A percentile compares a stretch with the other conserved stretches of the same genome.
Conservation (phyloP, 1,140 invertebrate genomes). For the Meloidogyne hapla region DNA sequence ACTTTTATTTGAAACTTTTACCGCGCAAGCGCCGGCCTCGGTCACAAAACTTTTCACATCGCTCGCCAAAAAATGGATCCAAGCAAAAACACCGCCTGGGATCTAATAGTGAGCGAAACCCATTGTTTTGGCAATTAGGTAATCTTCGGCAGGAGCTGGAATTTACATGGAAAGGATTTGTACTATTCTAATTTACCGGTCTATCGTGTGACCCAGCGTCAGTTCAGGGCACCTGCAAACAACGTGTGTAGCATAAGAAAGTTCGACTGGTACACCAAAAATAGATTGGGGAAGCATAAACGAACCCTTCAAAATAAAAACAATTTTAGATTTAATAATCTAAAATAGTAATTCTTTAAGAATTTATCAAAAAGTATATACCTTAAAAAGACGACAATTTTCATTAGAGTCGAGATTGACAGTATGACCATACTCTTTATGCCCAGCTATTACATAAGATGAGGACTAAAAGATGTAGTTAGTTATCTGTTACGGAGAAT, state of each 20-base stretch:
- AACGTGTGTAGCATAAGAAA: constrained; percentile 35
- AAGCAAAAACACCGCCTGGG: constrained; percentile 51
- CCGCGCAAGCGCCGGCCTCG: constrained; percentile 53
- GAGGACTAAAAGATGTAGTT: background rate
- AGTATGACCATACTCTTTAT: background rate
- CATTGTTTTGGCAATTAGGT: constrained; percentile 57
- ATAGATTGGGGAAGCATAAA: constrained; percentile 35
- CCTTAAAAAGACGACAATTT: background rate
- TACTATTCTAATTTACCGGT: constrained; percentile 44
- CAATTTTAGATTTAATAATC: background rate
- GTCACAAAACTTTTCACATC: constrained; percentile 60
- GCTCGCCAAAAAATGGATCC: constrained; percentile 61
- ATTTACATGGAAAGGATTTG: background rate
- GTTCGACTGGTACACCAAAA: constrained; percentile 27
- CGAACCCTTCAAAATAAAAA: constrained; percentile 23
- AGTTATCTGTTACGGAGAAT: background rate
- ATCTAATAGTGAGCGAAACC: constrained; percentile 46
- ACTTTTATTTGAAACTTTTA: too few species aligned
- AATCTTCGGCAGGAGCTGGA: constrained; percentile 46
- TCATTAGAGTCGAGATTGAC: background rate
- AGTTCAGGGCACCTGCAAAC: constrained; percentile 51
- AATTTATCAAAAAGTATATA: too few species aligned
- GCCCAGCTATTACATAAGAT: background rate
- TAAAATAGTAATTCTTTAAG: too few species aligned
- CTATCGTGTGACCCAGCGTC: constrained; percentile 40